Evolutionary conservation across 2,888 invertebrate genomes (phyloP), one percentile per base, ranked within the genome.

Genomic region (Tipula vernalis): DNA sequence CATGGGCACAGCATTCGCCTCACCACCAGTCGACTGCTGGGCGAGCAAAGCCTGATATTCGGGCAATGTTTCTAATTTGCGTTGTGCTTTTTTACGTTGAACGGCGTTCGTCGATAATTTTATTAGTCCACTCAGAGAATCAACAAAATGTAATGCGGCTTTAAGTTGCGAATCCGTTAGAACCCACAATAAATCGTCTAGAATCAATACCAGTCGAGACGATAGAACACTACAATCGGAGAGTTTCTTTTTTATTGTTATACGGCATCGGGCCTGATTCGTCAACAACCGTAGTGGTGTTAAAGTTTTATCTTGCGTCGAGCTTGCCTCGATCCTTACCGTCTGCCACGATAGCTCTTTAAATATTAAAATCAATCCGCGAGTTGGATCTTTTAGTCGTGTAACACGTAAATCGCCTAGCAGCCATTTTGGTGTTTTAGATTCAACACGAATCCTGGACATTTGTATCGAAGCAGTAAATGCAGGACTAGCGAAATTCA

Each of bases 311-410:
- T 95, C 95, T 90, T 94, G 94, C 86, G 95, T 95, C 87, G 97
- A 97, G 89, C 95, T 96, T 12, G 99, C 99, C 92, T 99, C 99
- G 90, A 99, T 96, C 88, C 98, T 94, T 28, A 99, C 95, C 86
- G 98, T 97, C 92, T 99, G 98, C 99, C 99, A 99, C 90, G 97
- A 96, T 87, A 99, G 92, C 92, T 98, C 97, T 93, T 99, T 99
- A 92, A 99, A 99, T 90, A 99, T 96, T 88, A 99, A 93, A 88
- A 99, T 93, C 90, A 98, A 97, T 83, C 97, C 97, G 88, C 96
- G 95, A 88, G 96, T 95, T 2, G 96, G 94, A 90, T 98, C 98
- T 92, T 98, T 97, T 88, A 99, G 94, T 89, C 98, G 94, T 86
- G 99, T 98, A 92, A 96, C 94, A 90, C 97, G 94, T 89, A 99